phyloP scores from a whole-genome alignment of 2,888 invertebrate species.

The Lycia hirtaria region DNA sequence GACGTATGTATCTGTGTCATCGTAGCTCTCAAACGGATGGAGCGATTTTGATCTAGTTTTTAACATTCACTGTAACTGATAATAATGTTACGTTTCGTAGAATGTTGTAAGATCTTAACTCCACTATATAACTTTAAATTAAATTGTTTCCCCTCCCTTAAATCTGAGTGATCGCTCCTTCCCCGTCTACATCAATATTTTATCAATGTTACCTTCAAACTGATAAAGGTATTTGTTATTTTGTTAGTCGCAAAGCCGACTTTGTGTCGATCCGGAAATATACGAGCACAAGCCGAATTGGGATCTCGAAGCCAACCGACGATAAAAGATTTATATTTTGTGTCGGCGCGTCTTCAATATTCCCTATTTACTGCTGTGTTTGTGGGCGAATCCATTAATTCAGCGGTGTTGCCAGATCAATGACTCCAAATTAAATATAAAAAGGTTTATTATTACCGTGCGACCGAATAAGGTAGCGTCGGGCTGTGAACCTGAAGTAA shows the following conservation, averaged over 20 bases:
- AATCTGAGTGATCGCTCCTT: constrained; percentile 2
- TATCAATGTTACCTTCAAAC: constrained; percentile 26
- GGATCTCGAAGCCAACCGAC: constrained; percentile 28
- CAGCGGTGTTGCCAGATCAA: constrained; percentile 45
- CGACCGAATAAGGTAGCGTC: constrained; percentile 4
- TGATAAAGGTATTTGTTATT: constrained; percentile 39
- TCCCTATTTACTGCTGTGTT: constrained; percentile 42
- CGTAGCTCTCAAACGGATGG: too few species aligned
- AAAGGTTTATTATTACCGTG: constrained; percentile 37
- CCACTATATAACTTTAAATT: constrained; percentile 6
- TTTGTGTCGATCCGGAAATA: constrained; percentile 29
- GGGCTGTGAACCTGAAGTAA: background rate
- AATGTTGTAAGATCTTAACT: background rate
- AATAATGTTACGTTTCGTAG: too few species aligned
- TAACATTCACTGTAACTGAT: too few species aligned
- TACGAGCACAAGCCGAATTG: constrained; percentile 30
- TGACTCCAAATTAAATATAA: constrained; percentile 50
- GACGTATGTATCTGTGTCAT: too few species aligned
- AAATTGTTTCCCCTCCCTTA: background rate
- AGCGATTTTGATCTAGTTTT: too few species aligned
- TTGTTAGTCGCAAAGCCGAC: constrained; percentile 35
- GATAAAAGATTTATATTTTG: constrained; percentile 40
- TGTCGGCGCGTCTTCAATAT: constrained; percentile 41
- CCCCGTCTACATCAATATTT: constrained; percentile 32
- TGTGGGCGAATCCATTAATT: constrained; percentile 47